These are phyloP conservation scores for Calycopis cecrops DNA, from an alignment of 1,140 invertebrate genomes.

Conservation along the genomic window DNA sequence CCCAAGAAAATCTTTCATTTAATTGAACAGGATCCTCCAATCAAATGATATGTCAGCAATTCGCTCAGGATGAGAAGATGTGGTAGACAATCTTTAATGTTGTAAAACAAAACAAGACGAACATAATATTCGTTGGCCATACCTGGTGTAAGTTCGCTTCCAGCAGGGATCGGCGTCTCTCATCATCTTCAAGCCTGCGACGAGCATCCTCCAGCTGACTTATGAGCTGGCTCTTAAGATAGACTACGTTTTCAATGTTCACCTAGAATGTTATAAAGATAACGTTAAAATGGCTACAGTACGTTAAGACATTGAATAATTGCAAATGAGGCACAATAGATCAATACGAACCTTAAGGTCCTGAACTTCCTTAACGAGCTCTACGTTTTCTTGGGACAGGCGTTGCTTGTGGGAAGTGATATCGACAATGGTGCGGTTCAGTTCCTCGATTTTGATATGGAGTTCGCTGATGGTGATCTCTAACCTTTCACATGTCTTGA, in stretches of 20 bases:
- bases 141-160: slow-evolving; percentile 92
- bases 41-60: too few relatives aligned
- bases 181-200: slow-evolving; percentile 95
- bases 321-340: background rate
- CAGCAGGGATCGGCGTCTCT: slow-evolving; percentile 91
- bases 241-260: slow-evolving; percentile 92
- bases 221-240: slow-evolving; percentile 90
- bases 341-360: slow-evolving; percentile 85
- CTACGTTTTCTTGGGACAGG: slow-evolving; percentile 93
- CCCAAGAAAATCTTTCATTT: too few relatives aligned
- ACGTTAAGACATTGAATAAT: background rate
- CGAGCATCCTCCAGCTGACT: slow-evolving; percentile 95
- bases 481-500: slow-evolving; percentile 93
- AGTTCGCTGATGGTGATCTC: slow-evolving; percentile 93
- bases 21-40: too few relatives aligned
- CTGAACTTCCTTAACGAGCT: slow-evolving; percentile 94
- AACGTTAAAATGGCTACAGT: background rate
- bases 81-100: too few relatives aligned
- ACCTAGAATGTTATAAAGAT: slow-evolving; percentile 73
- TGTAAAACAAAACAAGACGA: too few relatives aligned
- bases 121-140: slow-evolving; percentile 4
- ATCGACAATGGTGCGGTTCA: slow-evolving; percentile 95
- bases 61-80: too few relatives aligned
- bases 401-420: slow-evolving; percentile 94
- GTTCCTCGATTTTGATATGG: slow-evolving; percentile 95